Base-by-base conservation (phyloP, 2,888 invertebrate genomes). In the Pyrrhosoma nymphula region DNA sequence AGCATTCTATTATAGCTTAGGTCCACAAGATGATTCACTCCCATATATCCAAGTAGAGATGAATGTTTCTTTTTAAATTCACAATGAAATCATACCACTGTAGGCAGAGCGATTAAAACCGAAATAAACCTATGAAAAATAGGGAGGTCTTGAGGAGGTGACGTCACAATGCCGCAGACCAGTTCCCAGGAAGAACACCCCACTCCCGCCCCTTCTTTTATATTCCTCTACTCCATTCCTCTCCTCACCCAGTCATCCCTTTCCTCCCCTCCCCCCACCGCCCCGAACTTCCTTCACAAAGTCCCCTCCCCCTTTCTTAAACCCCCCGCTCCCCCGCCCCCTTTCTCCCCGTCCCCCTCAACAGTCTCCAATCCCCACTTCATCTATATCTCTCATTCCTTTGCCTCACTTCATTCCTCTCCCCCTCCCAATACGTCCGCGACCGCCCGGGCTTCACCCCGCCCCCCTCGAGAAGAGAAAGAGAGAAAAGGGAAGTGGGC, bases 131-230 rank as follows among this genome's bases (percentile, higher is more conserved):
- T 63, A 47, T 75, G 47, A 35, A 91, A 93, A 93, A 39, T 39
- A 69, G 93, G 35, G 91, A 91, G 91, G 91, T 60, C 63, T 91
- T 39, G 63, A 63, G 93, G n/a, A 47, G 93, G 69, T 93, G 93
- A 93, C 93, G 93, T 93, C 93, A 93, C 93, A 69, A 93, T 93
- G 93, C 93, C 93, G 93, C 93, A 93, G 93, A 93, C 69, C 93
- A 69, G n/a, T 93, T 93, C 93, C 93, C 93, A 69, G 47, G 93
- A 75, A 93, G 69, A 69, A n/a, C 47, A 69, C 35, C 93, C 93
- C 93, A 26, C 93, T n/a, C n/a, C 82, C 60, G 20, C 18, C 82
- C 35, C 30, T 82, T n/a, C 82, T 35, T 18, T n/a, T 35, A 0
- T 82, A 16, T 35, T 82, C 82, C 35, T 18, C 35, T 10, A n/a